phyloP scores from a whole-genome alignment of 2,888 invertebrate genomes.

The Cataglyphis rosenhaueri region DNA sequence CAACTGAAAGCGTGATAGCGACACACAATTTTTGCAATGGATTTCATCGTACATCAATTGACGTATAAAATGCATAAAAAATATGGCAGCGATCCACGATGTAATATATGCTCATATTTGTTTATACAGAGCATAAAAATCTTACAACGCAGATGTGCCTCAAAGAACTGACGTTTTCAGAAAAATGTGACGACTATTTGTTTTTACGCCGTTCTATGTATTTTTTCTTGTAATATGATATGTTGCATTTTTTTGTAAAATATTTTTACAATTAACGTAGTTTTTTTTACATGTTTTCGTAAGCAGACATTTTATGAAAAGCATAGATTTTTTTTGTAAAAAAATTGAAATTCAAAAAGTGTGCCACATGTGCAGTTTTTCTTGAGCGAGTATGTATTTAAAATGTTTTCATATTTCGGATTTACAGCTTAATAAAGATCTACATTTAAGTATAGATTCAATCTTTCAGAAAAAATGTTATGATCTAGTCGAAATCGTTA shows the following conservation, averaged over 20 bases:
- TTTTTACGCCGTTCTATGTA: not conserved
- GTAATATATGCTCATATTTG: not conserved
- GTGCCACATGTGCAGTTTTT: not conserved
- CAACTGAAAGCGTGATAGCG: slow-evolving; percentile 53
- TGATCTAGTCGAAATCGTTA: not conserved
- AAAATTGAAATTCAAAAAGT: not conserved
- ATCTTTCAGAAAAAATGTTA: not conserved
- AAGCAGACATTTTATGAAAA: not conserved
- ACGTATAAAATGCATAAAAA: slow-evolving; percentile 74
- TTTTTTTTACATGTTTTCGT: not conserved
- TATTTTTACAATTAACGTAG: not conserved
- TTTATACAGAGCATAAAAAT: not conserved
- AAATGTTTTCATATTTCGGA: slow-evolving; percentile 40
- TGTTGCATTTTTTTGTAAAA: not conserved
- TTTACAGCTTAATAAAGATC: slow-evolving; percentile 64
- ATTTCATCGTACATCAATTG: slow-evolving; percentile 61
- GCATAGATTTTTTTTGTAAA: not conserved
- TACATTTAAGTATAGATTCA: not conserved
- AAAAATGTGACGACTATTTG: not conserved
- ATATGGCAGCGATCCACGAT: slow-evolving; percentile 24
- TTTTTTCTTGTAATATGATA: not conserved
- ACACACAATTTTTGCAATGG: slow-evolving; percentile 74
- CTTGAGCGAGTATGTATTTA: not conserved
- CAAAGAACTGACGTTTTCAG: not conserved
- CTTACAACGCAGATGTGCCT: not conserved